Evolutionary conservation across 2,797 vertebrate species (phyloP).

Genomic region (Gymnoscopelus microlampas): DNA sequence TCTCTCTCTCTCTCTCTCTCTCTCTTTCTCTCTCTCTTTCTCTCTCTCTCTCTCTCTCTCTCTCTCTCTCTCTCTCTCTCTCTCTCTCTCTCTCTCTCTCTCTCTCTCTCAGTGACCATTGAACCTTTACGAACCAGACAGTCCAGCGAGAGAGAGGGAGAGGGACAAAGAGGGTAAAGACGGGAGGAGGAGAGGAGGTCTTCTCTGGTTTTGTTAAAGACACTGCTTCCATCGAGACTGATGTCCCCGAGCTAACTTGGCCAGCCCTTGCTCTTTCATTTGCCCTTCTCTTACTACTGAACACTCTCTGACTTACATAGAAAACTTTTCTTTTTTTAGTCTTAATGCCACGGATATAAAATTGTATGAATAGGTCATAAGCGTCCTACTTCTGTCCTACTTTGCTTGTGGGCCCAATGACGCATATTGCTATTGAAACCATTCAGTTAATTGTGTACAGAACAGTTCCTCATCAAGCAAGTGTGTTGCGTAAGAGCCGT

Average conservation of each 20-base stretch:
- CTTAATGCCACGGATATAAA: too few species aligned
- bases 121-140: slow-evolving; percentile 37
- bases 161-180: slow-evolving; percentile 19
- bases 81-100: neutral
- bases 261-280: slow-evolving; percentile 48
- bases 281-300: slow-evolving; percentile 27
- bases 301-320: slow-evolving; percentile 30
- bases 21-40: slow-evolving; percentile 5
- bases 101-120: slow-evolving; percentile 35
- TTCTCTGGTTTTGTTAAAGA: slow-evolving; percentile 46
- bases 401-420: too few species aligned
- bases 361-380: too few species aligned
- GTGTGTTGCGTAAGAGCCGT: too few species aligned
- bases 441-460: too few species aligned
- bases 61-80: slow-evolving; percentile 5
- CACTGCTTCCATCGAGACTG: slow-evolving; percentile 38
- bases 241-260: slow-evolving; percentile 35
- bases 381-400: too few species aligned
- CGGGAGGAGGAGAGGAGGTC: slow-evolving; percentile 47
- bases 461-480: too few species aligned
- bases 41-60: slow-evolving; percentile 22
- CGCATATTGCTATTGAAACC: too few species aligned
- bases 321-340: slow-evolving; percentile 5
- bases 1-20: slow-evolving; percentile 6
- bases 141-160: slow-evolving; percentile 35